Evolutionary conservation across 2,797 vertebrate species (phyloP).

Genomic region (Pipistrellus kuhlii): DNA sequence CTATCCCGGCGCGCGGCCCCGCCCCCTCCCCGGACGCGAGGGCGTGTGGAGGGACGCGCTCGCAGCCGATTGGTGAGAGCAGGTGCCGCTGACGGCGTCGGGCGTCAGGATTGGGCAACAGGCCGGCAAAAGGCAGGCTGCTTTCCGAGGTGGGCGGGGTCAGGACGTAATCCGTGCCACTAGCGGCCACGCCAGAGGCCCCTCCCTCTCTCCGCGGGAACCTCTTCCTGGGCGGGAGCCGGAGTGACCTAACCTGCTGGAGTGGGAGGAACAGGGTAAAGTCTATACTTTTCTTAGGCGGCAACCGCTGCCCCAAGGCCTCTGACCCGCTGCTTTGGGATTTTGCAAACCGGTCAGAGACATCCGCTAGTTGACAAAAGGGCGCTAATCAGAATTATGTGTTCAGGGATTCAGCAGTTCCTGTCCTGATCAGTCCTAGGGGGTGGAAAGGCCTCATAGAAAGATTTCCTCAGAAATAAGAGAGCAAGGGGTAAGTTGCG

Average conservation of each 20-base stretch:
- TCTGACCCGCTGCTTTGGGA: background rate
- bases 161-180: rapidly evolving
- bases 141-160: background rate
- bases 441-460: background rate
- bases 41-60: too few species aligned
- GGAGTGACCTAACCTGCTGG: background rate
- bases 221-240: background rate
- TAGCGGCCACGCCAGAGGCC: rapidly evolving
- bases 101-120: background rate
- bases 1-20: background rate
- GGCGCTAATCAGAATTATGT: background rate
- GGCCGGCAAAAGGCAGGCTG: background rate
- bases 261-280: background rate
- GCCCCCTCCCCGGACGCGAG: background rate
- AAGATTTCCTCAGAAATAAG: background rate
- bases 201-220: rapidly evolving
- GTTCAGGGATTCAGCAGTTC: background rate
- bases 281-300: background rate
- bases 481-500: background rate
- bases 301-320: background rate
- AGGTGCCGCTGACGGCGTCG: background rate
- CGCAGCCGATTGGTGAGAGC: background rate
- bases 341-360: background rate
- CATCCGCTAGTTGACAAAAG: background rate
- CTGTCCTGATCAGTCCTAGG: background rate